These are phyloP conservation scores for Emydura subglobosa DNA, from an alignment of 2,113 vertebrate genomes.

Conservation along the genomic window DNA sequence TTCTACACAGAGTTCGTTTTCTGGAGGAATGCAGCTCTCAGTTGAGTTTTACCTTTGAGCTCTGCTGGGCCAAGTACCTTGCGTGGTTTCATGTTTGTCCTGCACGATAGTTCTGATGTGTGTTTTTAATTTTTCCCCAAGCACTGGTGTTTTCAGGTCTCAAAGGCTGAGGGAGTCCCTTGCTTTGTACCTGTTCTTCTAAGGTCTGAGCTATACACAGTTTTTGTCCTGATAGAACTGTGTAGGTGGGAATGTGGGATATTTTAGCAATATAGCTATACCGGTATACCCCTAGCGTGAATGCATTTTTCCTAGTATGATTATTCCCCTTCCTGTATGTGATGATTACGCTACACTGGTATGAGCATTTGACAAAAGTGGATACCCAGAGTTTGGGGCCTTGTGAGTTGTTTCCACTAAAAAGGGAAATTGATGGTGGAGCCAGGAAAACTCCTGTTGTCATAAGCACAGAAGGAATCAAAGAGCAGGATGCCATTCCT, in stretches of 20 bases:
- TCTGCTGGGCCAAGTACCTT: not conserved
- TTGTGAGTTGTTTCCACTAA: not conserved
- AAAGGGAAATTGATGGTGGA: not conserved
- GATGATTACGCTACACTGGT: not conserved
- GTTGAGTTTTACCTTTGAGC: not conserved
- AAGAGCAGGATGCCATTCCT: not conserved
- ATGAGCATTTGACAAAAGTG: not conserved
- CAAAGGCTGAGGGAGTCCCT: fast-evolving
- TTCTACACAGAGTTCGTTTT: fast-evolving
- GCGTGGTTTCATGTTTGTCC: not conserved
- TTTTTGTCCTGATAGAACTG: not conserved
- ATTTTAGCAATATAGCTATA: fast-evolving
- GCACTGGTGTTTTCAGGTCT: not conserved
- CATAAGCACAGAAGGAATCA: not conserved
- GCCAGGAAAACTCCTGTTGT: not conserved
- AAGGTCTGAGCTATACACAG: not conserved
- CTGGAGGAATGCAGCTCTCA: fast-evolving
- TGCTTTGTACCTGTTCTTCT: fast-evolving
- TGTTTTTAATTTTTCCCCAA: fast-evolving
- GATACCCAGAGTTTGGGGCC: not conserved
- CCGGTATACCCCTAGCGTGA: fast-evolving
- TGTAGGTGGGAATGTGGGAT: too few relatives aligned
- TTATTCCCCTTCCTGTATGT: not conserved
- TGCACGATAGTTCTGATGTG: fast-evolving
- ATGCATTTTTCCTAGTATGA: not conserved